These are phyloP conservation scores for Amiota mariae DNA, from an alignment of 2,888 invertebrate genomes.

Conservation along the genomic window DNA sequence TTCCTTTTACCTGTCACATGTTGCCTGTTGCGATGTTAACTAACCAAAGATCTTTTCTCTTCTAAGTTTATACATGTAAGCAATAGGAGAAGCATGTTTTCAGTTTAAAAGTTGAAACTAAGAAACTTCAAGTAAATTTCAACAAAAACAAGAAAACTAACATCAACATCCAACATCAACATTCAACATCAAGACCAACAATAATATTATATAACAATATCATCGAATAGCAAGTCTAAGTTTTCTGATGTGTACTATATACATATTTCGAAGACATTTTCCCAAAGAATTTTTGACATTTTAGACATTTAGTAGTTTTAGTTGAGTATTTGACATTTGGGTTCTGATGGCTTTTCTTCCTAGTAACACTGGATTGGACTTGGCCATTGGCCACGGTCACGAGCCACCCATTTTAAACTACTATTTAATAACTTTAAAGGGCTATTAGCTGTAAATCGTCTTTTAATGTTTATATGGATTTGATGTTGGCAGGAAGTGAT, in stretches of 20 bases:
- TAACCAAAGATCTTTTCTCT: too few relatives aligned
- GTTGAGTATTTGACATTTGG: background rate
- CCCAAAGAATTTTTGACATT: conserved; percentile 65
- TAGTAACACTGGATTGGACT: background rate
- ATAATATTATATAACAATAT: background rate
- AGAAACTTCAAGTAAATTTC: too few relatives aligned
- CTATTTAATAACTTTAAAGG: background rate
- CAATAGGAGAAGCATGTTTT: too few relatives aligned
- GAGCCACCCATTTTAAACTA: background rate
- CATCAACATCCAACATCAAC: conserved; percentile 30
- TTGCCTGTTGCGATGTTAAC: too few relatives aligned
- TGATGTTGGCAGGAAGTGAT: background rate
- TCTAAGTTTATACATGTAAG: too few relatives aligned
- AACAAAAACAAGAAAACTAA: conserved; percentile 28
- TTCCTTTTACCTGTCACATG: too few relatives aligned
- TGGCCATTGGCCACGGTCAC: too few relatives aligned
- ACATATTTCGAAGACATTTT: conserved; percentile 55
- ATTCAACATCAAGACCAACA: conserved; percentile 24
- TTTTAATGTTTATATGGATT: background rate
- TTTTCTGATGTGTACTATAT: background rate
- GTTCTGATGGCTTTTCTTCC: background rate
- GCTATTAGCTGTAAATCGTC: conserved; percentile 20
- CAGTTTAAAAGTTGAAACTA: too few relatives aligned
- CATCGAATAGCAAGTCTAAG: background rate
- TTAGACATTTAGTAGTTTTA: conserved; percentile 65